Base-by-base conservation (phyloP, 2,888 invertebrate species). In the Acheta domesticus region DNA sequence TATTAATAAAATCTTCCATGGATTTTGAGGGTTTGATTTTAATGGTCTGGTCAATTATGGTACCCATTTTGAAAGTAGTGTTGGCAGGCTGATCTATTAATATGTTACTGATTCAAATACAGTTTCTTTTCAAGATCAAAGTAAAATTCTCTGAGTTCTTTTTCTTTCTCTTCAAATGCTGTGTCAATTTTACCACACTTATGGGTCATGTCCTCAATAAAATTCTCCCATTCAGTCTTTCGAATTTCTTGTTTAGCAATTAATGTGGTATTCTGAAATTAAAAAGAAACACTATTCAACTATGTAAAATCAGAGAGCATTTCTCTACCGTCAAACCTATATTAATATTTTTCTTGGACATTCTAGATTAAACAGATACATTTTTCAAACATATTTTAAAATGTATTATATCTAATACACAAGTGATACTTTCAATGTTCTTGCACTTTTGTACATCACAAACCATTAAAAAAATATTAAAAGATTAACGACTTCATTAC, bases 81-180 rank as follows among this genome's bases (percentile, higher is more conserved):
- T 19, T 12, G 20, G 19, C 73, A 20, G 20, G 12, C 20, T 19
- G 21, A 79, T 73, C 3, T 73, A 19, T 75, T 75, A n/a, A 75
- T 14, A 48, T 62, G 23, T 74, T 82, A 82, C 76, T 81, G 77
- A 23, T 76, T 79, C 81, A 92, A 91, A 84, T 91, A 91, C 11
- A 94, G 85, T 85, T 94, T 94, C 82, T 91, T 91, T 85, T 94
- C 93, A 78, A 95, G 88, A 84, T 94, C 93, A 80, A 91, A 88
- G 86, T 95, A 96, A 84, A 93, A 91, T 82, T 93, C 92, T 83
- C 90, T 88, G 11, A 95, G 87, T 87, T 94, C 93, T 85, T 92
- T 91, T 87, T 95, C 93, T 86, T 94, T 94, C 84, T 92, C 91
- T 85, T 92, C 91, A 88, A 94, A 94, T 74, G 92, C 91, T 85